phyloP scores from a whole-genome alignment of 2,113 vertebrate species.

The Vulpes vulpes region DNA sequence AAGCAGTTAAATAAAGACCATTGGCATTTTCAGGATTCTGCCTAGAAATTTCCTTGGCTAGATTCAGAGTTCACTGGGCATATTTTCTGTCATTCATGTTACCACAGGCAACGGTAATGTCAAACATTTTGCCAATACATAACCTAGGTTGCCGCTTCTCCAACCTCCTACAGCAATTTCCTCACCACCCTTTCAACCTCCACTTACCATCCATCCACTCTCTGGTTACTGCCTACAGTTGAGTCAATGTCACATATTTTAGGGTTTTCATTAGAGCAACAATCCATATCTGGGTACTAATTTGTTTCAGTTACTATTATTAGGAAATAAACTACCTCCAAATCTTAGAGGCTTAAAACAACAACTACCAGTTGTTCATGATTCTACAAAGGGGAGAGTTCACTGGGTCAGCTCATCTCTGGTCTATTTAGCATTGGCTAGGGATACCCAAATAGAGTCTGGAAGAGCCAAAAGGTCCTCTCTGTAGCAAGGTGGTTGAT shows the following conservation, averaged over 20 bases:
- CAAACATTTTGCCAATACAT: background rate
- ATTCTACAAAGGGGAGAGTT: background rate
- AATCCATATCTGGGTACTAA: background rate
- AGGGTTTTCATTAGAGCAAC: background rate
- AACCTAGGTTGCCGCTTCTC: background rate
- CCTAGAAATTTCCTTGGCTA: conserved; percentile 15
- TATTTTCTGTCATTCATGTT: background rate
- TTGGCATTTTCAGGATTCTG: background rate
- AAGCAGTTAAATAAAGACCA: background rate
- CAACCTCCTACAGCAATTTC: background rate
- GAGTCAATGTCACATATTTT: background rate
- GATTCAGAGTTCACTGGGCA: background rate
- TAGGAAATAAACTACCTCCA: background rate
- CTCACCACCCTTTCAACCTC: background rate
- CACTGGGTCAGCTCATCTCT: background rate
- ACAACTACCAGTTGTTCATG: background rate
- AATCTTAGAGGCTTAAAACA: conserved; percentile 9
- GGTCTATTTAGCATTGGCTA: background rate
- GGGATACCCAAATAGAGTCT: background rate
- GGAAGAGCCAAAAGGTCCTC: background rate
- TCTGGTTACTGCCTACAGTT: background rate
- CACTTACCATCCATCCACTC: background rate
- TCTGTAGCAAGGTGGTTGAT: background rate
- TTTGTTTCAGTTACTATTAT: background rate
- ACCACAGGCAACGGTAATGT: background rate